These are phyloP conservation scores for Eurystomus gularis DNA, from an alignment of 2,113 vertebrate genomes.

Conservation along the genomic window DNA sequence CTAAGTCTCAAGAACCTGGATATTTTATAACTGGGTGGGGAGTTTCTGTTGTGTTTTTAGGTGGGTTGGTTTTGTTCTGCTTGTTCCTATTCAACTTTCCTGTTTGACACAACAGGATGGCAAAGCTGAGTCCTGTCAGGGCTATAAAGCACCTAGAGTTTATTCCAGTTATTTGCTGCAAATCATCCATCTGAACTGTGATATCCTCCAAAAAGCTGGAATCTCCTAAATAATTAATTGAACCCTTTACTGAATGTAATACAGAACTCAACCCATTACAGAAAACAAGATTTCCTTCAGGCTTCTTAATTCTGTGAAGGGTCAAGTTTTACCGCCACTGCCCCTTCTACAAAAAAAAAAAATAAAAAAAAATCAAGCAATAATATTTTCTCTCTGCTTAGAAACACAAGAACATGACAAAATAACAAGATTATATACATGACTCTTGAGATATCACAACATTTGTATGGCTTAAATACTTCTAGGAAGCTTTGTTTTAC, in stretches of 20 bases:
- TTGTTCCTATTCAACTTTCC: neutral
- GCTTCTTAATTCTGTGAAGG: neutral
- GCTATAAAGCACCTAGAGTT: neutral
- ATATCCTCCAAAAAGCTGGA: neutral
- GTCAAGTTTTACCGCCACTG: neutral
- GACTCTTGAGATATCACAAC: neutral
- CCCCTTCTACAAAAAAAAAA: neutral
- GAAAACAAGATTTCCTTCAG: neutral
- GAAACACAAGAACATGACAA: neutral
- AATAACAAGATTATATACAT: neutral
- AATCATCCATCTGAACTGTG: neutral
- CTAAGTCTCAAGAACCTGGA: neutral
- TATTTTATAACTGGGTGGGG: neutral
- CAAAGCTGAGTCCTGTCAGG: neutral
- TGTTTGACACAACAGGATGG: neutral
- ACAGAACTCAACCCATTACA: neutral
- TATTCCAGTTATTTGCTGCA: neutral
- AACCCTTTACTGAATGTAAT: neutral
- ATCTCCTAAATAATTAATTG: neutral
- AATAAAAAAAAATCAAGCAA: rapidly evolving
- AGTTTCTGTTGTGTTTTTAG: neutral
- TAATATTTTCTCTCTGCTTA: neutral
- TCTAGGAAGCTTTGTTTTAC: conserved; percentile 35
- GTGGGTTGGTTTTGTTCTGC: too few relatives aligned
- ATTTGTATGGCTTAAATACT: neutral